These are phyloP conservation scores for Ophthalmolycus amberensis DNA, from an alignment of 2,113 vertebrate species.

Conservation along the genomic window DNA sequence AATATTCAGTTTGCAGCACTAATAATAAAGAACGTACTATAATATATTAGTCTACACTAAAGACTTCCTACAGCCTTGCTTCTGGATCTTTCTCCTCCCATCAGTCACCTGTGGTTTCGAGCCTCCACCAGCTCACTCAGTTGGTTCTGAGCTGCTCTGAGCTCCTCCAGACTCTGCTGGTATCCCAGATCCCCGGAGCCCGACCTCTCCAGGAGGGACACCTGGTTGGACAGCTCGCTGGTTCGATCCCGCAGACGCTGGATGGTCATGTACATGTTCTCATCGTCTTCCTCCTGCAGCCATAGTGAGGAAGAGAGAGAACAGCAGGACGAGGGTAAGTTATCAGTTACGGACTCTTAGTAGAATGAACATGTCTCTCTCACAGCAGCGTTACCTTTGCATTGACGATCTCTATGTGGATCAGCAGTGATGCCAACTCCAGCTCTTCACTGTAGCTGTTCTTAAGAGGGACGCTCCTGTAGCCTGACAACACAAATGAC, in stretches of 20 bases:
- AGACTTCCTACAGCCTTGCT: not conserved
- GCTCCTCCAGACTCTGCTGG: constrained; percentile 88
- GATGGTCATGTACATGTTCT: constrained; percentile 90
- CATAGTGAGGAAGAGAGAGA: not conserved
- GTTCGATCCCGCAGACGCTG: constrained; percentile 88
- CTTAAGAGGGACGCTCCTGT: constrained; percentile 86
- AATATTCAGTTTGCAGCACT: not conserved
- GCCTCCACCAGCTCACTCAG: constrained; percentile 89
- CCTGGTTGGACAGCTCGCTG: constrained; percentile 86
- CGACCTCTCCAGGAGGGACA: constrained; percentile 85
- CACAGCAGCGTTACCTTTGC: constrained; percentile 82
- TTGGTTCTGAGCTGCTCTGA: constrained; percentile 85
- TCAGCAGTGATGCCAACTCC: constrained; percentile 86
- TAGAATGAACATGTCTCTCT: not conserved
- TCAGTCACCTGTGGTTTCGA: constrained; percentile 86
- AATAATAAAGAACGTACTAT: not conserved
- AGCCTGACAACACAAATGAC: constrained; percentile 75
- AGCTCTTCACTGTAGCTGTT: constrained; percentile 91
- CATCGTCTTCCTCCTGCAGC: constrained; percentile 88
- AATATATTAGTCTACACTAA: not conserved
- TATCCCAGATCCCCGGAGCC: constrained; percentile 85
- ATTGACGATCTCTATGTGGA: constrained; percentile 89
- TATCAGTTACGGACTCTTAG: not conserved
- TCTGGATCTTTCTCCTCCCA: not conserved
- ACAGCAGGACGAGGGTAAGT: not conserved